Conservation (phyloP, 1,140 invertebrate genomes). For the Drosophila auraria region DNA sequence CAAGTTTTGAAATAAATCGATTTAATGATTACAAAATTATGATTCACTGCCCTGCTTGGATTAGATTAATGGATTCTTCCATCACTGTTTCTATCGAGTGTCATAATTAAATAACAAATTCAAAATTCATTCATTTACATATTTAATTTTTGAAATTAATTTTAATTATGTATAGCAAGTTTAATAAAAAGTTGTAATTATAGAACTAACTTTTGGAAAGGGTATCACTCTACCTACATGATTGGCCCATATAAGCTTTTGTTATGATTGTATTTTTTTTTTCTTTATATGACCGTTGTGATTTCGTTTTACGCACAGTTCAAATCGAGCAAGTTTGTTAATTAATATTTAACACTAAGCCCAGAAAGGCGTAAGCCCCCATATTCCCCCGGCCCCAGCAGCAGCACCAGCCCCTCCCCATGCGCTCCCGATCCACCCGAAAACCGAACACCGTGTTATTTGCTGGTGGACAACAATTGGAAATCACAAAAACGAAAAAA, state of each 20-base stretch:
- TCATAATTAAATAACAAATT: too few relatives aligned
- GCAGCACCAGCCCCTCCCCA: neutral
- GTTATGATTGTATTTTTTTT: conserved; percentile 21
- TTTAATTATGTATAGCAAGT: too few relatives aligned
- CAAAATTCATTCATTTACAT: too few relatives aligned
- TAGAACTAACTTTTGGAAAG: neutral
- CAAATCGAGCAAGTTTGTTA: conserved; percentile 54
- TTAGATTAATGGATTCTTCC: too few relatives aligned
- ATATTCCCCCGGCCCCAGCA: neutral
- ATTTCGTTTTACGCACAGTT: conserved; percentile 42
- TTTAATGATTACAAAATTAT: too few relatives aligned
- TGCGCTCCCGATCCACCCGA: neutral
- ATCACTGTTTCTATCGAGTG: neutral
- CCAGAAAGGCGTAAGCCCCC: conserved; percentile 19
- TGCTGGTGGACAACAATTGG: conserved; percentile 53
- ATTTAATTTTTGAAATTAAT: too few relatives aligned
- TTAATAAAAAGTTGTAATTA: too few relatives aligned
- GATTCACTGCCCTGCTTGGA: too few relatives aligned
- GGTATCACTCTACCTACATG: conserved; percentile 2
- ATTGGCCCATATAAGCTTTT: neutral
- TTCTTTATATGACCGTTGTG: conserved; percentile 20
- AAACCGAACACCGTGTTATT: conserved; percentile 33
- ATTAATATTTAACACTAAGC: conserved; percentile 68
- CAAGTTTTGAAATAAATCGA: too few relatives aligned
- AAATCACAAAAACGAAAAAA: conserved; percentile 36